These are phyloP conservation scores for Lynx canadensis DNA, from an alignment of 2,113 vertebrate genomes.

Conservation along the genomic window DNA sequence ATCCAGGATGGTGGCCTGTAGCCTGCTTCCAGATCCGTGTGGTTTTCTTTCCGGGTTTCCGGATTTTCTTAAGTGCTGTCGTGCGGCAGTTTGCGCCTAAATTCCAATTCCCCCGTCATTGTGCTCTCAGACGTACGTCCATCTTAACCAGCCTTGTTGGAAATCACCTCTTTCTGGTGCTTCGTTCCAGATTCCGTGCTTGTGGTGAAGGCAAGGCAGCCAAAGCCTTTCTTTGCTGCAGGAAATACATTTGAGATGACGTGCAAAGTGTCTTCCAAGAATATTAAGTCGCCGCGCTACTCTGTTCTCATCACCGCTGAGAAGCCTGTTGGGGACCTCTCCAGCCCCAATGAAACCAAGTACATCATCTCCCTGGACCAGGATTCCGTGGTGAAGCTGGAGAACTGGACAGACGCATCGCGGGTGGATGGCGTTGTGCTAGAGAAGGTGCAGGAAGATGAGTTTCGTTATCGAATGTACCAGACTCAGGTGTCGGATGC, in stretches of 20 bases:
- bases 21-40: background rate
- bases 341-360: constrained; percentile 80
- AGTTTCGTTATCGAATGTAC: constrained; percentile 94
- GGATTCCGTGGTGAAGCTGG: constrained; percentile 91
- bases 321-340: constrained; percentile 81
- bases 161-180: constrained; percentile 39
- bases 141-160: background rate
- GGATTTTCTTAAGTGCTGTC: background rate
- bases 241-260: constrained; percentile 98
- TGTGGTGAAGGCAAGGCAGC: constrained; percentile 87
- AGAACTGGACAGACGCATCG: constrained; percentile 89
- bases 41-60: background rate
- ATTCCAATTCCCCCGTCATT: background rate
- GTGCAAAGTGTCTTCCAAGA: constrained; percentile 89
- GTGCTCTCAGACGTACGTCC: background rate
- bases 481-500: constrained; percentile 93
- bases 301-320: constrained; percentile 92
- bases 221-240: constrained; percentile 90
- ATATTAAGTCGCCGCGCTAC: constrained; percentile 92
- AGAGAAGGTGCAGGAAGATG: constrained; percentile 91
- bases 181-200: constrained; percentile 85
- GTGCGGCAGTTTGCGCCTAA: background rate
- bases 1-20: background rate
- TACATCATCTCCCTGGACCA: constrained; percentile 93
- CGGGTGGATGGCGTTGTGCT: constrained; percentile 91